Percentiles rank a stretch among this genome's conserved stretches.
Conservation (phyloP, 1,140 invertebrate genomes). For the Panagrolaimus sp. region DNA sequence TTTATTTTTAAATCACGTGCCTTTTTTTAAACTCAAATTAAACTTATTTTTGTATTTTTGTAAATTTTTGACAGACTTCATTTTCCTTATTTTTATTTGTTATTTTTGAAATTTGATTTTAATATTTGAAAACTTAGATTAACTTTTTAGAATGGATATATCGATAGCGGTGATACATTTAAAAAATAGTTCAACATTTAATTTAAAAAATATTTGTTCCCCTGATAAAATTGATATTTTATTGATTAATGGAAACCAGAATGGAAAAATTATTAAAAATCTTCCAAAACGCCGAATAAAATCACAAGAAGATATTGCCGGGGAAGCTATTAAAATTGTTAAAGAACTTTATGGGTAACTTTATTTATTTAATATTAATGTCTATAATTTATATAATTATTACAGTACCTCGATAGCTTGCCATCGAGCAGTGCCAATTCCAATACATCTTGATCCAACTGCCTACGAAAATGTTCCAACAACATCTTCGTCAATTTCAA, state of each 20-base stretch:
- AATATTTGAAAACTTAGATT: no score
- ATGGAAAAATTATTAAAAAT: constrained; percentile 1
- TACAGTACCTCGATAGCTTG: not conserved
- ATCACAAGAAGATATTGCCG: not conserved
- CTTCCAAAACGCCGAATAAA: not conserved
- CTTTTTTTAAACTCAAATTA: no score
- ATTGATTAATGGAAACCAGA: not conserved
- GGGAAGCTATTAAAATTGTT: not conserved
- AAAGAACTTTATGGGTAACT: constrained; percentile 4
- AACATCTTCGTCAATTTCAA: not conserved
- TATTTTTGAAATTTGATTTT: no score
- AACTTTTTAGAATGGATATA: not conserved
- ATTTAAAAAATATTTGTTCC: not conserved
- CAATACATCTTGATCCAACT: not conserved
- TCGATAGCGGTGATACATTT: not conserved
- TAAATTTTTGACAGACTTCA: no score
- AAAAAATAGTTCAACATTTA: not conserved
- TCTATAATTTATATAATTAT: not conserved
- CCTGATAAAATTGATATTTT: not conserved
- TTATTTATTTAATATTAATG: not conserved
- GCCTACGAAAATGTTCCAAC: not conserved
- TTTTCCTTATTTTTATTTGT: no score
- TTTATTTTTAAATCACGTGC: no score
- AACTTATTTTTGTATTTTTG: no score
- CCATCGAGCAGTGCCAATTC: not conserved